Evolutionary conservation across 2,797 vertebrate genomes (phyloP).

Genomic region (Falco concolor): DNA sequence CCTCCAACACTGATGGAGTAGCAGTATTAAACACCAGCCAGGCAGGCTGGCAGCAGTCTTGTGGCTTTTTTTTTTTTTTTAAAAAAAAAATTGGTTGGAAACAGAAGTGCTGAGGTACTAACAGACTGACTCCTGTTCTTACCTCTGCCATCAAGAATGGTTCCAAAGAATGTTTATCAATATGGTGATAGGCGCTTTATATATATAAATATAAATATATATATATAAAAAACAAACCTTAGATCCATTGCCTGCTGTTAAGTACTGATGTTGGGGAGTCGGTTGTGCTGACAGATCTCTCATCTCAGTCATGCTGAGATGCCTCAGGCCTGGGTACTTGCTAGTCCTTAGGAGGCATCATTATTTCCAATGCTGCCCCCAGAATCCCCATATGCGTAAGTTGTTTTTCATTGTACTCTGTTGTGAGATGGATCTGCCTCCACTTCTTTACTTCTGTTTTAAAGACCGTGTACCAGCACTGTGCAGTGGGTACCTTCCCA

Average conservation of each 20-base stretch:
- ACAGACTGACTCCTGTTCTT: constrained; percentile 11
- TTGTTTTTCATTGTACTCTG: not conserved
- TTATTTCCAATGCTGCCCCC: not conserved
- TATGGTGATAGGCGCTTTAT: constrained; percentile 10
- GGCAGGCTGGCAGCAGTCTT: constrained; percentile 18
- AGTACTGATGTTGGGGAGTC: not conserved
- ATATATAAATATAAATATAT: constrained; percentile 25
- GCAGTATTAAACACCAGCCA: constrained; percentile 44
- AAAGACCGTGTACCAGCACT: not conserved
- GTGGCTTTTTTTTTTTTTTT: not conserved
- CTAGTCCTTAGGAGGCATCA: not conserved
- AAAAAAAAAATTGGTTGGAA: not conserved
- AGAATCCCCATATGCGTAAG: not conserved
- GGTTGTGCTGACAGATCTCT: not conserved
- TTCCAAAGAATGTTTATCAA: constrained; percentile 50
- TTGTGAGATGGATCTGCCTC: not conserved
- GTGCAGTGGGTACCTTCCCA: not conserved
- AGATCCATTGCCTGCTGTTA: constrained; percentile 33
- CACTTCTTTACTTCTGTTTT: not conserved
- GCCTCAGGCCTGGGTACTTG: constrained; percentile 22
- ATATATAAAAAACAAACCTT: constrained; percentile 23
- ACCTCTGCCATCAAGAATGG: not conserved
- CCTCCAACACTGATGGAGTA: constrained; percentile 33
- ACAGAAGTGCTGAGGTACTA: constrained; percentile 1
- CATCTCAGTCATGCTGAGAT: not conserved